Conservation (phyloP, 23 tunicate species). For the Phallusia fumigata region DNA sequence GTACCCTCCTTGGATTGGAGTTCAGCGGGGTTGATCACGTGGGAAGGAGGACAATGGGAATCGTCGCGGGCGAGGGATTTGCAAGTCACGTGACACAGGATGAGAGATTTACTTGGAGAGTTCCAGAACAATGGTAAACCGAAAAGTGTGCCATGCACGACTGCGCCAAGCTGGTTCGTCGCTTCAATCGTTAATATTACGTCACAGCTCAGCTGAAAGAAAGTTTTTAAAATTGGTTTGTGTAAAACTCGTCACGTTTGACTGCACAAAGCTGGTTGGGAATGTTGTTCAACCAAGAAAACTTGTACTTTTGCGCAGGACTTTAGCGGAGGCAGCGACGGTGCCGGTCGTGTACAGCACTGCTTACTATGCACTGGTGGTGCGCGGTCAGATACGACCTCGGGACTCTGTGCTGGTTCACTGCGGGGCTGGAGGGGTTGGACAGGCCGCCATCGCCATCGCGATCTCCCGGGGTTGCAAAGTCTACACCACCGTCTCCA, state of each 20-base stretch:
- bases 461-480: slow-evolving; percentile 17
- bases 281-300: no score
- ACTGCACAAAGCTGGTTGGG: no score
- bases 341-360: slow-evolving; percentile 19
- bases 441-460: slow-evolving; percentile 31
- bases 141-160: background rate
- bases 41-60: slow-evolving; percentile 18
- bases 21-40: slow-evolving; percentile 26
- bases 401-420: slow-evolving; percentile 6
- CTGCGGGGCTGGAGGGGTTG: slow-evolving; percentile 21
- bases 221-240: background rate
- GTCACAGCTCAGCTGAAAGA: no score
- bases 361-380: slow-evolving; percentile 28
- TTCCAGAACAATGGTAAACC: slow-evolving; percentile 34
- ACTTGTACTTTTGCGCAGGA: slow-evolving; percentile 21
- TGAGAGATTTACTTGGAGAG: slow-evolving; percentile 7
- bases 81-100: slow-evolving; percentile 24
- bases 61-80: slow-evolving; percentile 18
- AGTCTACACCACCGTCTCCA: slow-evolving; percentile 20
- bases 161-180: no score
- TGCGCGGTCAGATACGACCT: background rate
- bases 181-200: no score
- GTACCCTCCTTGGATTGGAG: slow-evolving; percentile 23
- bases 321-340: slow-evolving; percentile 20
- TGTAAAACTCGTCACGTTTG: background rate